Percentiles rank a stretch among this genome's conserved stretches.
Evolutionary conservation across 2,888 invertebrate genomes (phyloP).

Genomic region (Lordiphosa fenestrarum): DNA sequence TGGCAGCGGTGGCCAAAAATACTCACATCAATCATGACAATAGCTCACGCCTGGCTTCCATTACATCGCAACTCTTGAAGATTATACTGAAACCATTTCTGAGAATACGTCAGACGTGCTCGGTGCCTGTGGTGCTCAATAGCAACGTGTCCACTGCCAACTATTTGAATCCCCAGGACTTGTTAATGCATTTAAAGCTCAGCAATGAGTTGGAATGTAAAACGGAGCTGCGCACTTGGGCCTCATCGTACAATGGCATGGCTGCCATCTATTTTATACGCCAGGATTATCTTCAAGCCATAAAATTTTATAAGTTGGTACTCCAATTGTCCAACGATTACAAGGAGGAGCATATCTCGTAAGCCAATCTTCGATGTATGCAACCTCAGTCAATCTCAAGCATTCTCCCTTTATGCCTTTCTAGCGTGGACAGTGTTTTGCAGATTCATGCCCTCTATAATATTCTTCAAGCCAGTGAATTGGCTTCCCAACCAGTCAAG

Average conservation of each 20-base stretch:
- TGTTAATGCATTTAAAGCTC: conserved; percentile 84
- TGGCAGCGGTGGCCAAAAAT: conserved; percentile 78
- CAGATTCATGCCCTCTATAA: conserved; percentile 86
- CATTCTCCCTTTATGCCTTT: conserved; percentile 6
- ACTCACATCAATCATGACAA: conserved; percentile 29
- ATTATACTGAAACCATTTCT: conserved; percentile 84
- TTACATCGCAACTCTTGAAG: conserved; percentile 79
- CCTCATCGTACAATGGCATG: conserved; percentile 85
- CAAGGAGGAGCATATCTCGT: conserved; percentile 65
- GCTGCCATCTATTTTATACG: conserved; percentile 84
- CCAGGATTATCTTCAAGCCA: conserved; percentile 82
- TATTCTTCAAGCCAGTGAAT: conserved; percentile 81
- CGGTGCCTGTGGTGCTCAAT: conserved; percentile 81
- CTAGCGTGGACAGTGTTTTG: conserved; percentile 84
- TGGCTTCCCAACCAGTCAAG: conserved; percentile 19
- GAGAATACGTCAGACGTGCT: conserved; percentile 86
- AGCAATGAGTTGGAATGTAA: conserved; percentile 84
- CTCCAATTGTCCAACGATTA: conserved; percentile 81
- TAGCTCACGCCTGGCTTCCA: conserved; percentile 75
- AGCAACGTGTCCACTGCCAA: conserved; percentile 62
- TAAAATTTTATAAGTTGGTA: conserved; percentile 84
- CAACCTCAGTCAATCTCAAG: background rate
- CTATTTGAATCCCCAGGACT: conserved; percentile 84
- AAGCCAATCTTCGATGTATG: conserved; percentile 13
- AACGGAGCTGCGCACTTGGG: conserved; percentile 83